Conservation (phyloP, 2,113 vertebrate genomes). For the Progne subis region DNA sequence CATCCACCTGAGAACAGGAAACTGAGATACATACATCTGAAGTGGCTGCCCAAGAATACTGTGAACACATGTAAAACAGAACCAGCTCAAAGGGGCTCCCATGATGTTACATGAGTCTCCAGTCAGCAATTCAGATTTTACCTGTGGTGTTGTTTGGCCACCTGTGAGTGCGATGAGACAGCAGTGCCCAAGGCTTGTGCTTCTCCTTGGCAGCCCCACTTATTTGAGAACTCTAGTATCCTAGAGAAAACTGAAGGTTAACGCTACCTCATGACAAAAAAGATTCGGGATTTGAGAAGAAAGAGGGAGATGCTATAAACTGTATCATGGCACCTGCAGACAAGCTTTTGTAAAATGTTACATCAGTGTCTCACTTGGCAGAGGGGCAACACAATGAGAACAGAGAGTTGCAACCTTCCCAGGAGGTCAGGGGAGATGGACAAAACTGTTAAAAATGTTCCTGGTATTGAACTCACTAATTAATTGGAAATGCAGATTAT, state of each 20-base stretch:
- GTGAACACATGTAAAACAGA: neutral
- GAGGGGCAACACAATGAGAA: neutral
- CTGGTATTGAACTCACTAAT: neutral
- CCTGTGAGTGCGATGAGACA: neutral
- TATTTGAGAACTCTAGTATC: neutral
- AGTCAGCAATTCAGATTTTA: neutral
- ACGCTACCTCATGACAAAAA: neutral
- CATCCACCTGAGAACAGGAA: neutral
- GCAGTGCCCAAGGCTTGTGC: neutral
- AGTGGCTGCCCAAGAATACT: neutral
- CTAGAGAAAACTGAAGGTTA: neutral
- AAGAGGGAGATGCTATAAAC: neutral
- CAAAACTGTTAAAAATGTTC: neutral
- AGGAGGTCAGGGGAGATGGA: neutral
- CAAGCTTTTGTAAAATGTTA: neutral
- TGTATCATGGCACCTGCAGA: neutral
- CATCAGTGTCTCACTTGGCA: neutral
- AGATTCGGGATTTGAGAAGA: neutral
- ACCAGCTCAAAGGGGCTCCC: neutral
- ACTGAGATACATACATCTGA: neutral
- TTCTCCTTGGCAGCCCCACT: accelerated
- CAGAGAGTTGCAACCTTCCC: neutral
- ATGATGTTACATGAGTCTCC: neutral
- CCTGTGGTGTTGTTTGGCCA: neutral
- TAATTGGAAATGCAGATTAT: neutral